These are phyloP conservation scores for Callyntrura guangdongensis DNA, from an alignment of 2,888 invertebrate genomes.

Conservation along the genomic window DNA sequence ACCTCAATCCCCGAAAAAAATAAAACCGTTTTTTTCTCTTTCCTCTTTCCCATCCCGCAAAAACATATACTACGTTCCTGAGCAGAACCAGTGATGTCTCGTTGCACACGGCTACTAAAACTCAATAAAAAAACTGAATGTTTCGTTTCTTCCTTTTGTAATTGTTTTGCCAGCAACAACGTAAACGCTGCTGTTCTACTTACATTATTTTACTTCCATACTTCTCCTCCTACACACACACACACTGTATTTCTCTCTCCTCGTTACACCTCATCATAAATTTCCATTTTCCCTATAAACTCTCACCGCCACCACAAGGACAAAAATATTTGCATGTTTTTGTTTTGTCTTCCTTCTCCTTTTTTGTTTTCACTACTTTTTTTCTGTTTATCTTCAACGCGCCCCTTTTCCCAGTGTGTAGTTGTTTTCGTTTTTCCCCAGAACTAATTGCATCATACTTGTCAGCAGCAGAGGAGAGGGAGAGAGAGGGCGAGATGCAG, in stretches of 20 bases:
- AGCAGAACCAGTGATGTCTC: background rate
- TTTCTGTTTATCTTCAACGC: background rate
- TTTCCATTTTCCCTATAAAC: constrained; percentile 33
- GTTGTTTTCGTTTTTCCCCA: constrained; percentile 18
- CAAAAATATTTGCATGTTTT: constrained; percentile 27
- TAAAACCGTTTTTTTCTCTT: background rate
- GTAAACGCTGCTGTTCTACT: background rate
- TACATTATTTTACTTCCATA: constrained; percentile 5
- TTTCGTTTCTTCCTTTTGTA: background rate
- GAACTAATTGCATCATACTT: constrained; percentile 20
- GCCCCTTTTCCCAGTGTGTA: background rate
- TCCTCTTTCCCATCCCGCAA: background rate
- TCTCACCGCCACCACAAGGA: too few species aligned
- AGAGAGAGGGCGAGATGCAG: too few species aligned
- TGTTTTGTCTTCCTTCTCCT: constrained; percentile 15
- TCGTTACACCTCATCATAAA: background rate
- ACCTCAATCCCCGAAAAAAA: background rate
- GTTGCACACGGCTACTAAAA: background rate
- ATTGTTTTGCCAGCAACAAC: background rate
- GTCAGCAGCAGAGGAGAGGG: too few species aligned
- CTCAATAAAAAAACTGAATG: background rate
- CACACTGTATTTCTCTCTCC: background rate
- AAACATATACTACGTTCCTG: background rate
- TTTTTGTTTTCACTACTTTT: background rate
- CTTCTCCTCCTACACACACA: background rate